Conservation (phyloP, 30 jellyfish, hydroid and myxozoan genomes). For the Cassiopea andromeda region DNA sequence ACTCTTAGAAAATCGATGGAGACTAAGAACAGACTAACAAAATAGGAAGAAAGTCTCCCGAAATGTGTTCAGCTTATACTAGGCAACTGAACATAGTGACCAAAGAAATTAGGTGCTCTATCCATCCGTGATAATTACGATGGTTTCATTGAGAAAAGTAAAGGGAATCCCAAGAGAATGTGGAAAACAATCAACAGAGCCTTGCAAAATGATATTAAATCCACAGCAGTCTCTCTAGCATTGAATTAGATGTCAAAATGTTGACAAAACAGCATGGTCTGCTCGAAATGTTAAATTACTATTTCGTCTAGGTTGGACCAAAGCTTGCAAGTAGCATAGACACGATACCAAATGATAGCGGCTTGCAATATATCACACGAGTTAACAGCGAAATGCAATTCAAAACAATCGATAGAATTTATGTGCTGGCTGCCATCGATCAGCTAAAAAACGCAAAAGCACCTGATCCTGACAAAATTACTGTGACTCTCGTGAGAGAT, state of each 20-base stretch:
- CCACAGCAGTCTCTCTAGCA: constrained; percentile 33
- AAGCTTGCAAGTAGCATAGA: constrained; percentile 58
- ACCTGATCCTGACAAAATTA: constrained; percentile 30
- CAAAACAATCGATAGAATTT: constrained; percentile 32
- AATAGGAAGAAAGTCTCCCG: constrained; percentile 54
- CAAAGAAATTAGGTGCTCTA: constrained; percentile 27
- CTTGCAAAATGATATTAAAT: constrained; percentile 32
- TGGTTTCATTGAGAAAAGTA: constrained; percentile 48
- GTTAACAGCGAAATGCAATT: constrained; percentile 51
- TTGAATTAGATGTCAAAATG: constrained; percentile 49
- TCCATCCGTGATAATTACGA: constrained; percentile 46
- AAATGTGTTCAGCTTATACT: constrained; percentile 60
- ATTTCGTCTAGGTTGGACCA: constrained; percentile 66
- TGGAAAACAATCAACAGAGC: constrained; percentile 61
- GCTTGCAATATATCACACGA: constrained; percentile 68
- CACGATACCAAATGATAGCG: constrained; percentile 61
- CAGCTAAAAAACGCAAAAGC: constrained; percentile 56
- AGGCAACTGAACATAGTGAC: constrained; percentile 50
- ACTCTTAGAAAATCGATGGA: constrained; percentile 51
- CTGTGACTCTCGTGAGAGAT: constrained; percentile 17
- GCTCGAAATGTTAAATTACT: constrained; percentile 49
- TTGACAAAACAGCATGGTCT: constrained; percentile 58
- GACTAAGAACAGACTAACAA: constrained; percentile 64
- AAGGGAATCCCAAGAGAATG: constrained; percentile 50
- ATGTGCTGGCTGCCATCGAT: constrained; percentile 35